Base-by-base conservation (phyloP, 2,797 vertebrate species). In the Sebastes hubbsi region DNA sequence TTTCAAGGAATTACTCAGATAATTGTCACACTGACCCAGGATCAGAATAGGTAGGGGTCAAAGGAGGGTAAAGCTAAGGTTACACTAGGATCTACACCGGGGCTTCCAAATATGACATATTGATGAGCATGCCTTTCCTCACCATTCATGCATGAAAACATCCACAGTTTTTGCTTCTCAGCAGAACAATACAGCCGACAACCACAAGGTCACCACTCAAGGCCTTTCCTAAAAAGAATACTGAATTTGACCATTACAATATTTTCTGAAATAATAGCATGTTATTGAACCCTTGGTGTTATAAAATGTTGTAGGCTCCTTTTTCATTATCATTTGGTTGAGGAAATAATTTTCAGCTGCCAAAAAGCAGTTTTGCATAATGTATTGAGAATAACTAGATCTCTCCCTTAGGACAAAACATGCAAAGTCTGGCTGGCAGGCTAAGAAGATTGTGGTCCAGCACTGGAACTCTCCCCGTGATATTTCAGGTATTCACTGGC, bases 11-110 rank as follows among this genome's bases (percentile, higher is more conserved):
- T 78, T 78, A 88, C 69, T 81, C 30, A 62, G 65, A 77, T 83
- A 74, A 82, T 55, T 77, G 77, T 81, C 80, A 73, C 87, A 80
- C 61, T 84, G 81, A 84, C 85, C 72, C 30, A 5, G 7, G 70
- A 79, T 82, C 84, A 91, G 79, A 92, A 91, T 77, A 92, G 83
- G 76, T 81, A 56, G 80, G 76, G 85, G 83, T 88, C 89, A 86
- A 30, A 52, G 60, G 38, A 80, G 71, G 87, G 78, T 87, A 75
- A 82, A 82, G 87, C 72, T 94, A 85, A 52, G 76, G 81, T 93
- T 92, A 91, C 85, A 82, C 61, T 30, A 20, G 72, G 81, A 79
- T 78, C 76, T 78, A 80, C 74, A 73, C 59, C 20, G 20, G 62
- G 78, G 70, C 64, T 82, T 84, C 80, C 77, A 87, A 86, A 86